These are phyloP conservation scores for Phorcus lineatus DNA, from an alignment of 2,888 invertebrate genomes.

Conservation along the genomic window DNA sequence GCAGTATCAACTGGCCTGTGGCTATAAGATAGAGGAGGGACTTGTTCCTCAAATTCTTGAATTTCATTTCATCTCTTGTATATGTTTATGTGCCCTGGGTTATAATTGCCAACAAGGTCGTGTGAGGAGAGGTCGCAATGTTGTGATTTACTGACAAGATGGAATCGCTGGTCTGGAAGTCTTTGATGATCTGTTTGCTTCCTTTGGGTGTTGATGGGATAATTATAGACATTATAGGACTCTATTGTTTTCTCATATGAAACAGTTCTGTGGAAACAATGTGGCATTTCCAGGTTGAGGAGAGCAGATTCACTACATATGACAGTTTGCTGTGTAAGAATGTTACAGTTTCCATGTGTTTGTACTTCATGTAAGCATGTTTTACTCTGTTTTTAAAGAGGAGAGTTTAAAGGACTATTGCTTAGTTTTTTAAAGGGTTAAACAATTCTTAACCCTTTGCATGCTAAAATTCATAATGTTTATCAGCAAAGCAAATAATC, in stretches of 20 bases:
- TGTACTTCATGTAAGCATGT: too few relatives aligned
- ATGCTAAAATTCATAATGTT: too few relatives aligned
- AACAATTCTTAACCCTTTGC: too few relatives aligned
- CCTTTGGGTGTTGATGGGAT: neutral
- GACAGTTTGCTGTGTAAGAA: too few relatives aligned
- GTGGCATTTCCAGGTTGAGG: neutral
- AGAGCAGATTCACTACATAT: neutral
- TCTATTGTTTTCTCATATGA: constrained; percentile 11
- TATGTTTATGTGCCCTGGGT: constrained; percentile 1
- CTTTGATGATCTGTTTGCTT: neutral
- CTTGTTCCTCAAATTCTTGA: constrained; percentile 8
- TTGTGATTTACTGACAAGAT: neutral
- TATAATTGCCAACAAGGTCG: neutral
- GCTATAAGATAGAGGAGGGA: constrained; percentile 1
- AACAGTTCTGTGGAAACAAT: neutral
- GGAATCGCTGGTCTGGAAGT: neutral
- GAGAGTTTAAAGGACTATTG: too few relatives aligned
- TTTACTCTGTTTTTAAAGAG: too few relatives aligned
- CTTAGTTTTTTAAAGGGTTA: too few relatives aligned
- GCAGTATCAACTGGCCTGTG: neutral
- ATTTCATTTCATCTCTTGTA: constrained; percentile 12
- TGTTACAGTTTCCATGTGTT: too few relatives aligned
- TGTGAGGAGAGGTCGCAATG: neutral
- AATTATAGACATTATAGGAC: constrained; percentile 4
- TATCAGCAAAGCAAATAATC: too few relatives aligned